Conservation (phyloP, 2,888 invertebrate species). For the Volucella bombylans region DNA sequence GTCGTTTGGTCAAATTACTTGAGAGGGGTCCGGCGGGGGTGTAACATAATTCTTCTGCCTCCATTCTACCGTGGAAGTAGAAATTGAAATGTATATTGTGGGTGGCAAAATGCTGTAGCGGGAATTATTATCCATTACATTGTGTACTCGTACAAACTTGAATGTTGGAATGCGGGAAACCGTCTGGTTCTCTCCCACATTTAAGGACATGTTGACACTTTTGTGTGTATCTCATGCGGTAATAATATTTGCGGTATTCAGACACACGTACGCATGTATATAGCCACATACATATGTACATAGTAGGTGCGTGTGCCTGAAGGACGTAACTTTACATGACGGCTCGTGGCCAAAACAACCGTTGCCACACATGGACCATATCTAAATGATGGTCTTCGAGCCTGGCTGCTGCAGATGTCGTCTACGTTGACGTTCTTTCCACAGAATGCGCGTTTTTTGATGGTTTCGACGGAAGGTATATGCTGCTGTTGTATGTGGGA, state of each 20-base stretch:
- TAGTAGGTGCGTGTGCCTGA: conserved; percentile 52
- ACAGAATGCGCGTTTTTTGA: conserved; percentile 35
- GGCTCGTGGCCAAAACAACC: conserved; percentile 72
- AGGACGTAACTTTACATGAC: conserved; percentile 70
- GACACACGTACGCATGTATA: neutral
- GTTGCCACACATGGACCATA: conserved; percentile 67
- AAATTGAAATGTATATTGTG: conserved; percentile 63
- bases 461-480: conserved; percentile 58
- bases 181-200: conserved; percentile 42
- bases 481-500: conserved; percentile 15
- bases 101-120: conserved; percentile 26
- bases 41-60: conserved; percentile 8
- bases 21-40: conserved; percentile 23
- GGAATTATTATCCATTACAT: neutral
- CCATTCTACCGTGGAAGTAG: neutral
- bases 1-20: conserved; percentile 69
- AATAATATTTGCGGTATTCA: conserved; percentile 69
- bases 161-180: conserved; percentile 29
- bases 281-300: neutral
- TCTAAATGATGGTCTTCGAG: conserved; percentile 68
- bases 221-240: conserved; percentile 72
- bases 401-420: conserved; percentile 65
- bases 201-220: conserved; percentile 73
- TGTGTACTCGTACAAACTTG: no score
- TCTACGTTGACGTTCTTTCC: conserved; percentile 55